Base-by-base conservation (phyloP, 2,888 invertebrate species). In the Eremobia ochroleuca region DNA sequence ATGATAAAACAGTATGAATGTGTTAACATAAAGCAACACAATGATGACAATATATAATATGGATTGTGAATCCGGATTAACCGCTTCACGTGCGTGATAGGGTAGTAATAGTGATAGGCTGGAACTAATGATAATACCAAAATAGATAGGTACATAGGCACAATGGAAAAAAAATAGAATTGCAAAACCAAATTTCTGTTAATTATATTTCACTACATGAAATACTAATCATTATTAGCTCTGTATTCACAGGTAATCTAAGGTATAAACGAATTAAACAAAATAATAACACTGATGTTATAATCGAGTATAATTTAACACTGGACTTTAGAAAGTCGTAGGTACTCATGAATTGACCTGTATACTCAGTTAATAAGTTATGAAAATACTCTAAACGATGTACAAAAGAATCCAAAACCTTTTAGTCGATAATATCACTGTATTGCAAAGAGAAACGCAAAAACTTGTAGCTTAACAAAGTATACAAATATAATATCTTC, bases 1-100 rank as follows among this genome's bases (percentile, higher is more conserved):
- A 93, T 94, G 96, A 96, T 96, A 96, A 96, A 96, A 95, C 91
- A 87, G 94, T 94, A 93, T 94, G 94, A 95, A 94, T 95, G 93
- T 95, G 94, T 92, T 94, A 94, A 94, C 94, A 89, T 92, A 93
- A 81, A 94, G 94, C 93, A 93, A 95, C 94, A 95, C 94, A 94
- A 91, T 93, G 92, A 94, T 94, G 93, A 94, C 94, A 94, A 93
- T 92, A 82, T 77, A 91, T 92, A 92, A 93, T 92, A 92, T 92
- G 92, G 93, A 93, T 91, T 91, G 92, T 89, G 91, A 93, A 94
- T 95, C 93, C 92, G 94, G 94, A 94, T 94, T 93, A 94, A 90
- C 92, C 92, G 92, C 92, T 93, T 89, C 86, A 88, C 82, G 88
- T 86, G 85, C 87, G 83, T 87, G 88, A 88, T 89, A 88, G 87